Evolutionary conservation across 1,140 invertebrate genomes (phyloP).

Genomic region (Drosophila orena): DNA sequence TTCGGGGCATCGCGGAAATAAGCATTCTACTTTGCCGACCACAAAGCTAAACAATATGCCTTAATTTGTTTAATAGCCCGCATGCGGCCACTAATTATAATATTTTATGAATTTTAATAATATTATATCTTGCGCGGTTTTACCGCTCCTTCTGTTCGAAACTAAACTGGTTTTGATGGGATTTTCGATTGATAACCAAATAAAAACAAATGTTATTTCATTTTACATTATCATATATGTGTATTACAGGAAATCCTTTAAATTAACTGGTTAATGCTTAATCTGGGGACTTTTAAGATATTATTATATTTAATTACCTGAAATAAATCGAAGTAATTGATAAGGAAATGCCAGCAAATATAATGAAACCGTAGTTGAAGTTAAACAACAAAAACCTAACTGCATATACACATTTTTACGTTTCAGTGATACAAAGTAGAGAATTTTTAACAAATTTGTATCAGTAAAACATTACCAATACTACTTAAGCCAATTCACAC

Average conservation of each 20-base stretch:
- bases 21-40: background rate
- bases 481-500: background rate
- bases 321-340: too few relatives aligned
- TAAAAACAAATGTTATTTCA: constrained; percentile 32
- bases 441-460: background rate
- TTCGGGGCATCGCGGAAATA: background rate
- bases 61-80: constrained; percentile 21
- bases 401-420: background rate
- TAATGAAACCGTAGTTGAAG: too few relatives aligned
- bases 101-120: constrained; percentile 40
- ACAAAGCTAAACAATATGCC: background rate
- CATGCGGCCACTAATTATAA: constrained; percentile 31
- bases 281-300: too few relatives aligned
- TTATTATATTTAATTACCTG: too few relatives aligned
- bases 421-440: background rate
- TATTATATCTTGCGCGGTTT: background rate
- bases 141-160: constrained; percentile 14
- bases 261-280: background rate
- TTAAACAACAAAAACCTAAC: background rate
- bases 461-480: background rate
- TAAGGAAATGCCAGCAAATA: too few relatives aligned
- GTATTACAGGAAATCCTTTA: constrained; percentile 39
- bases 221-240: constrained; percentile 29
- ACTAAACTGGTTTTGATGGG: constrained; percentile 19
- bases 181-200: constrained; percentile 22